Base-by-base conservation (phyloP, 2,113 vertebrate genomes). In the Hippocampus barbouri region DNA sequence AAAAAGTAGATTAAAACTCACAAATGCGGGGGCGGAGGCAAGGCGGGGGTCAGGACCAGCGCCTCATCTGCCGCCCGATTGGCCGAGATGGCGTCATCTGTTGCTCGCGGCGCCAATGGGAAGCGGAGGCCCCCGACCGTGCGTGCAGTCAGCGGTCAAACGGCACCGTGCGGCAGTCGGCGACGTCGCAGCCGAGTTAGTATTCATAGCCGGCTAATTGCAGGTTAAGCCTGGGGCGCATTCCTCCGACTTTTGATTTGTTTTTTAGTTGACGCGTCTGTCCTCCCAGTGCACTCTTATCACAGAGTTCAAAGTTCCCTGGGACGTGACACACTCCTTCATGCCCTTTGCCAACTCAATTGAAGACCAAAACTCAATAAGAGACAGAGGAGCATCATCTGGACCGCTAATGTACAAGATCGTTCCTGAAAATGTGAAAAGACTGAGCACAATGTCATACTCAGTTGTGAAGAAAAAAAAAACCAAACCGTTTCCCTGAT, bases 1-100 rank as follows among this genome's bases (percentile, higher is more conserved):
- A 90, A 86, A 90, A 90, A 88, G 88, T 84, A 88, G 85, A 88
- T 89, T 87, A 89, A 79, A 78, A 77, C 77, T 30, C 65, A 72
- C 71, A 71, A 61, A 71, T 57, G 62, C 72, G 67, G 9, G 72
- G 65, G 0, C 7, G 71, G 72, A 4, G 12, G 8, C 67, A 20
- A 49, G 68, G 30, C 70, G 1, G 12, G 71, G 71, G 53, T n/a
- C 12, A 78, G 86, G 88, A 83, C 79, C 69, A 51, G 68, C 74
- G 62, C 77, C 40, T 65, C 62, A 43, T 43, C 62, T 40, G 21
- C 62, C 62, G 40, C 11, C 62, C 21, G 79, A 90, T 89, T 89
- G 88, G 88, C 69, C 14, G 54, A 75, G 60, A 77, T 41, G 41
- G 69, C 45, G 80, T 87, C 82, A 89, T 79, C 84, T 83, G 85